These are phyloP conservation scores for Triplophysa bombifrons DNA, from an alignment of 2,797 vertebrate species.

Conservation along the genomic window DNA sequence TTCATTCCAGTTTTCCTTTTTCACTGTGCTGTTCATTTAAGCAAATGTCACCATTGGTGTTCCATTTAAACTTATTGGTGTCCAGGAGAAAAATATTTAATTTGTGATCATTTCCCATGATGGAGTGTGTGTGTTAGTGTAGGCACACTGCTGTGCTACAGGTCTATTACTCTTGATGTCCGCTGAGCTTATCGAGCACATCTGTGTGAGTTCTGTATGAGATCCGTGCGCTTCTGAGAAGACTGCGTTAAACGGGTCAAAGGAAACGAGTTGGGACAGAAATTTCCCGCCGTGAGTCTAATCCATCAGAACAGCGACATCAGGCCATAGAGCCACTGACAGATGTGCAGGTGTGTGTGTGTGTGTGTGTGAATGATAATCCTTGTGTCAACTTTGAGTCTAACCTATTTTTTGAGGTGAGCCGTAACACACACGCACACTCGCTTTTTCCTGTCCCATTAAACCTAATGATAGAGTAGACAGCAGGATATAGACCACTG, in stretches of 20 bases:
- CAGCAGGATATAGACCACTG: constrained; percentile 62
- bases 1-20: no score
- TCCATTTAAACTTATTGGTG: no score
- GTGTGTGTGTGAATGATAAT: constrained; percentile 38
- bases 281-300: background rate
- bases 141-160: background rate
- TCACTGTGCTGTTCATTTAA: no score
- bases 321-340: background rate
- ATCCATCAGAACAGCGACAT: constrained; percentile 47
- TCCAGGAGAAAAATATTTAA: no score
- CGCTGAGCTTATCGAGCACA: background rate
- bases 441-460: constrained; percentile 74
- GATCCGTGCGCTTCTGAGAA: background rate
- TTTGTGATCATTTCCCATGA: no score
- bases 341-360: constrained; percentile 31
- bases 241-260: constrained; percentile 9
- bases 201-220: background rate
- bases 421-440: constrained; percentile 51
- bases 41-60: no score
- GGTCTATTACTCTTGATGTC: background rate
- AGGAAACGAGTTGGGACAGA: constrained; percentile 6
- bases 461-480: constrained; percentile 75
- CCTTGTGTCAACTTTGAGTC: constrained; percentile 23
- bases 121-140: background rate
- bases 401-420: constrained; percentile 33